These are phyloP conservation scores for Allacma fusca DNA, from an alignment of 2,888 invertebrate species.

Conservation along the genomic window DNA sequence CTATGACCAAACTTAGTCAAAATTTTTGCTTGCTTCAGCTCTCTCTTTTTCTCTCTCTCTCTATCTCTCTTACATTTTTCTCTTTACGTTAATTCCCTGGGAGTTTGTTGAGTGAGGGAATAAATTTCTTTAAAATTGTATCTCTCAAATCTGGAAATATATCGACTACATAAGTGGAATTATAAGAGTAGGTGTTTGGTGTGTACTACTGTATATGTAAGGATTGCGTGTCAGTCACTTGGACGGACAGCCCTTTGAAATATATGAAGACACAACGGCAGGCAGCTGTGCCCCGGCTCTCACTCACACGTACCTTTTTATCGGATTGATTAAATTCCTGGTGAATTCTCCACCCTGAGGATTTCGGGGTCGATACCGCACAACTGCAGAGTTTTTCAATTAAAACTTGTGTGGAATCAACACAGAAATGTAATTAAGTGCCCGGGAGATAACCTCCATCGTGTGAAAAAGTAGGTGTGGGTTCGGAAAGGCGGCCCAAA, in stretches of 20 bases:
- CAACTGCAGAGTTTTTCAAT: slow-evolving; percentile 34
- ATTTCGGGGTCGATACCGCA: neutral
- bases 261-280: too few species aligned
- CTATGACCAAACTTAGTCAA: slow-evolving; percentile 26
- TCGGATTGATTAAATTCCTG: slow-evolving; percentile 40
- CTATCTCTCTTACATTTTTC: neutral
- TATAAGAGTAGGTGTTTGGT: too few species aligned
- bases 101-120: too few species aligned
- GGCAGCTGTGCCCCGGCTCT: too few species aligned
- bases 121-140: too few species aligned
- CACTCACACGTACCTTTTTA: slow-evolving; percentile 19
- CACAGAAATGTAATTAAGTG: slow-evolving; percentile 33
- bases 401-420: slow-evolving; percentile 35
- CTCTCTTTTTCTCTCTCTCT: slow-evolving; percentile 3
- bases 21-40: slow-evolving; percentile 11
- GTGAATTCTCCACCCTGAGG: slow-evolving; percentile 27
- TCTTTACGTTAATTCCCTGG: neutral
- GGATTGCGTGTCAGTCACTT: too few species aligned
- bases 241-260: too few species aligned
- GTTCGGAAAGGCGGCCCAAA: too few species aligned
- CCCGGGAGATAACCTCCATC: slow-evolving; percentile 9
- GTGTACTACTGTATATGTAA: too few species aligned
- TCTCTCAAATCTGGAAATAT: too few species aligned
- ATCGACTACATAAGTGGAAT: too few species aligned
- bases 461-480: too few species aligned